A percentile compares a stretch with the other conserved stretches of the same genome.
phyloP scores from a whole-genome alignment of 2,888 invertebrate genomes.

The Trachelus iudaicus region DNA sequence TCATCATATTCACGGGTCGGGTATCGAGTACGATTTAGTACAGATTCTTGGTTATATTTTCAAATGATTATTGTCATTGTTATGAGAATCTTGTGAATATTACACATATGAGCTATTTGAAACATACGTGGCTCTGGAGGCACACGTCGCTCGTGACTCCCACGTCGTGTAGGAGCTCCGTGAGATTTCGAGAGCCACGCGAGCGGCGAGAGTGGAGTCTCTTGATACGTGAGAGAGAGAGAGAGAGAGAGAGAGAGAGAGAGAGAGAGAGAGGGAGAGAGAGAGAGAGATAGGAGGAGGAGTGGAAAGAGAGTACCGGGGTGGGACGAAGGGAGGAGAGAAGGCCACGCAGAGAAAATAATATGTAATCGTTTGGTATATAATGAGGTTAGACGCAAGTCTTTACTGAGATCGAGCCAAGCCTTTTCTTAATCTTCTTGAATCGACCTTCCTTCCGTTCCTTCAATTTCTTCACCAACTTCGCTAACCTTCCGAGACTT shows the following conservation, averaged over 20 bases:
- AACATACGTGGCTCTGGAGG: background rate
- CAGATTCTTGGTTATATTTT: background rate
- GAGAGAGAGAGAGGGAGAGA: constrained; percentile 5
- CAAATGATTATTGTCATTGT: constrained; percentile 12
- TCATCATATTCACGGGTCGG: background rate
- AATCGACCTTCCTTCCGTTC: background rate
- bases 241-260: background rate
- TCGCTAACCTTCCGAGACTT: background rate
- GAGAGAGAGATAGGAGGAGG: background rate
- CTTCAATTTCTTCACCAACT: background rate
- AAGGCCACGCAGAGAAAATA: constrained; percentile 20
- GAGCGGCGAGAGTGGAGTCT: constrained; percentile 23
- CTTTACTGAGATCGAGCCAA: constrained; percentile 7
- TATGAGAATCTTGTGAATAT: constrained; percentile 10
- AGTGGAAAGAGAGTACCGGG: constrained; percentile 10
- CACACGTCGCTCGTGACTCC: constrained; percentile 20
- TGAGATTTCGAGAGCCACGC: constrained; percentile 43
- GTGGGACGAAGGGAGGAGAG: constrained; percentile 3
- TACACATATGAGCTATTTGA: constrained; percentile 7
- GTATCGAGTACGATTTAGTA: background rate
- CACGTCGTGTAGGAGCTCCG: constrained; percentile 26
- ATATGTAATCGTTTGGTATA: constrained; percentile 22
- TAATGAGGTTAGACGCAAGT: constrained; percentile 28
- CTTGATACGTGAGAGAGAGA: constrained; percentile 1
- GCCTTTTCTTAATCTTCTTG: constrained; percentile 6